phyloP scores from a whole-genome alignment of 2,113 vertebrate genomes.

The Rutilus rutilus region DNA sequence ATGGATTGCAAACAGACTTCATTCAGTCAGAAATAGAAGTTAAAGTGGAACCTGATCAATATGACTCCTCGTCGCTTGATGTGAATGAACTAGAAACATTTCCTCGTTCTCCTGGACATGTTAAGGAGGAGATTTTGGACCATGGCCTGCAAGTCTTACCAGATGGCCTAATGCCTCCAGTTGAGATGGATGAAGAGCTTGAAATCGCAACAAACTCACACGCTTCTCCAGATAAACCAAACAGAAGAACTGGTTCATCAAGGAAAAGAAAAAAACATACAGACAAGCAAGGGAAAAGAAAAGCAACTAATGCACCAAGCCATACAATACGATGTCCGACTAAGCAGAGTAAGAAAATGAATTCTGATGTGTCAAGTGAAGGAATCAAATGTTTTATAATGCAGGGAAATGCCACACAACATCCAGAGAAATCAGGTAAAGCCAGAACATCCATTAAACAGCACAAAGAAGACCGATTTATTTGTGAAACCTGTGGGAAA shows the following conservation, averaged over 20 bases:
- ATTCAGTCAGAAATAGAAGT: slow-evolving; percentile 8
- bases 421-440: background rate
- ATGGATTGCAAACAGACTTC: background rate
- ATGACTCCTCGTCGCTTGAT: background rate
- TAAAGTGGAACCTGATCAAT: slow-evolving; percentile 36
- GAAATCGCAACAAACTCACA: slow-evolving; percentile 14
- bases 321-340: background rate
- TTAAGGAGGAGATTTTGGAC: slow-evolving; percentile 32
- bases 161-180: slow-evolving; percentile 51
- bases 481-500: slow-evolving; percentile 54
- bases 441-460: background rate
- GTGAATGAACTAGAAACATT: background rate
- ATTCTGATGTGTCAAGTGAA: background rate
- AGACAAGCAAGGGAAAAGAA: background rate
- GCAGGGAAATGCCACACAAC: background rate
- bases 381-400: background rate
- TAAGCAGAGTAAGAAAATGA: background rate
- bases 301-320: background rate
- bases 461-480: slow-evolving; percentile 7
- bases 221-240: background rate
- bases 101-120: background rate
- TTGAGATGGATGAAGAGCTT: slow-evolving; percentile 49
- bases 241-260: background rate
- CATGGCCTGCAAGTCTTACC: slow-evolving; percentile 20
- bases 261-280: background rate